Conservation (phyloP, 1,140 invertebrate species). For the Cyrtorhinus lividipennis region DNA sequence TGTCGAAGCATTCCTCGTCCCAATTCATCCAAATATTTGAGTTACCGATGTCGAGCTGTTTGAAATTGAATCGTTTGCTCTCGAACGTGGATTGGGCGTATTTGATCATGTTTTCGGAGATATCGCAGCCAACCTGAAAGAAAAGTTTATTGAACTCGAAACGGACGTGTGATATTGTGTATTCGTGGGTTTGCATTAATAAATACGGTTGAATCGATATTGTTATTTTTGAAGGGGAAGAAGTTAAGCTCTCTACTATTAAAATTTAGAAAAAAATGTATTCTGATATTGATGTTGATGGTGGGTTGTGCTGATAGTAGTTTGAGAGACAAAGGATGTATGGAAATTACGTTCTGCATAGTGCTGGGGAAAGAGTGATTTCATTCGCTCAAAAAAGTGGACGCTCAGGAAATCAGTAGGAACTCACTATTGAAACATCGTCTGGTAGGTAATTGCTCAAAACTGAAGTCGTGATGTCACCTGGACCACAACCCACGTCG, state of each 20-base stretch:
- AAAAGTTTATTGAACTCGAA: too few species aligned
- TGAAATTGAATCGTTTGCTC: conserved; percentile 38
- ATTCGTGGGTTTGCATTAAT: too few species aligned
- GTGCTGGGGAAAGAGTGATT: too few species aligned
- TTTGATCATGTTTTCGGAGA: conserved; percentile 29
- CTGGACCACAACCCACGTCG: conserved; percentile 67
- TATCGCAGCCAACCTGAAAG: conserved; percentile 28
- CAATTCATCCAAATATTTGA: conserved; percentile 34
- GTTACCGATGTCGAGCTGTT: conserved; percentile 46
- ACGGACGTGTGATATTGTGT: not conserved
- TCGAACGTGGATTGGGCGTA: conserved; percentile 27
- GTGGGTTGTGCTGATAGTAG: too few species aligned
- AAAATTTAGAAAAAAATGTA: not conserved
- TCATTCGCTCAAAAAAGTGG: too few species aligned
- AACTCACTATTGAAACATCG: conserved; percentile 22
- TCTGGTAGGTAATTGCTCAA: conserved; percentile 45
- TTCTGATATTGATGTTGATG: too few species aligned
- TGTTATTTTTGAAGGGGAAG: too few species aligned
- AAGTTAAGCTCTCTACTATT: too few species aligned
- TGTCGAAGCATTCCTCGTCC: conserved; percentile 40
- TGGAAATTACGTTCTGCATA: too few species aligned
- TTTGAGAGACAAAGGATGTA: too few species aligned
- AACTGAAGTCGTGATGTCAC: conserved; percentile 51
- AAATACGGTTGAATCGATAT: too few species aligned
- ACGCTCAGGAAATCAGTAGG: too few species aligned